Evolutionary conservation across 2,113 vertebrate genomes (phyloP), one percentile per base, ranked within the genome.

Genomic region (Myotis davidii): DNA sequence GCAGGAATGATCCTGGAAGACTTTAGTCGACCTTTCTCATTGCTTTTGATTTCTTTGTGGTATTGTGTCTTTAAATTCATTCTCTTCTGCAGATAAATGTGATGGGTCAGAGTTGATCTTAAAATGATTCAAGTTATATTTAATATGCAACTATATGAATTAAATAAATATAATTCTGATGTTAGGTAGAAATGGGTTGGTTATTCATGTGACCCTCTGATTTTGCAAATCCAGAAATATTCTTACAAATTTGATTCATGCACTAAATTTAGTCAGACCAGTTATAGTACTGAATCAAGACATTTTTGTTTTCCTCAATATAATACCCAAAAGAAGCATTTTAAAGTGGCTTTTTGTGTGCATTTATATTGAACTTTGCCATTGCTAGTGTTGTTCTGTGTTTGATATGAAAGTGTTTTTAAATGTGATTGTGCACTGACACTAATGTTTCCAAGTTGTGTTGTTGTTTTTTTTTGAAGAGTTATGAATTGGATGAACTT

Each of bases 381-480:
- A 92, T 97, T 96, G 96, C 78, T 96, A 70, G 89, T 94, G 67
- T 78, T 94, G 45, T 77, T 97, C 93, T 96, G 91, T 94, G 83
- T 94, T 85, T 97, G 61, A 42, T 90, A 20, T 61, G 45, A 74
- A 95, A 83, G 37, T 64, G 56, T 81, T 93, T 79, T 93, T 70
- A 87, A 54, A 78, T 92, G 42, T 86, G 78, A 42, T 67, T 93
- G 39, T 94, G 18, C 9, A 20, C 6, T 88, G 70, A 85, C 32
- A 83, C 37, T 78, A 32, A 56, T 79, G 32, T 93, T 92, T 50
- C 21, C 10, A 91, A 64, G 29, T 48, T 95, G 64, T 61, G 25
- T 10, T 10, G 21, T 72, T 95, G 21, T 72, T 95, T 78, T 54
- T 67, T 83, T 84, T 42, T 93, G 64, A 89, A 48, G 21, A 18